Evolutionary conservation across 2,113 vertebrate species (phyloP), one percentile per base, ranked within the genome.

Genomic region (Sinocyclocheilus anshuiensis): DNA sequence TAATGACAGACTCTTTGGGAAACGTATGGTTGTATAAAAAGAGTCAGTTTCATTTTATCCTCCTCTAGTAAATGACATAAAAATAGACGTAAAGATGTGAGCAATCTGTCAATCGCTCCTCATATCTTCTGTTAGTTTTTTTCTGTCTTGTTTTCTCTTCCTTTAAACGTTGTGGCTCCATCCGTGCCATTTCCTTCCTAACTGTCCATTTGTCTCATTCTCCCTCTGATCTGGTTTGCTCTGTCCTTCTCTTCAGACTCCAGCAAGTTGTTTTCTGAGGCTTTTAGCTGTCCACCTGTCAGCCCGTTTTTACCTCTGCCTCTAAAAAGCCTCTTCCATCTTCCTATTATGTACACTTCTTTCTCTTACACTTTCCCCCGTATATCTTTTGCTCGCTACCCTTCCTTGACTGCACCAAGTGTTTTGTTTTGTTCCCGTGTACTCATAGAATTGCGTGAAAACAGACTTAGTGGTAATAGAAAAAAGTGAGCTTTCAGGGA

Each of bases 271-370:
- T 45, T 82, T 69, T 82, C 26, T 20, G 20, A 82, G 11, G 45
- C 67, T 42, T 75, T 79, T 39, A 53, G 77, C 76, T 9, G 1
- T 55, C 80, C 22, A 33, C 42, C 77, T 84, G 86, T 87, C 82
- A 33, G 55, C 16, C 67, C 50, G 0, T 65, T 24, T 87, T 61
- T 57, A n/a, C n/a, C 67, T 79, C 29, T 36, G 63, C 24, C 24
- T 24, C 53, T 80, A n/a, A 61, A 82, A 71, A 13, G 53, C 29
- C 76, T 65, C 61, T 72, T 42, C 67, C 13, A 79, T 33, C 48
- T 78, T 65, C 45, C 22, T 87, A 24, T 33, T 55, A 57, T 57
- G 80, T 63, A 20, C 29, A 83, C 77, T 76, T 18, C 42, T 72
- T 20, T 74, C 71, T 77, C 76, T 53, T 63, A 29, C 13, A 18